Evolutionary conservation across 1,140 invertebrate genomes (phyloP).

Genomic region (Ladona fulva): DNA sequence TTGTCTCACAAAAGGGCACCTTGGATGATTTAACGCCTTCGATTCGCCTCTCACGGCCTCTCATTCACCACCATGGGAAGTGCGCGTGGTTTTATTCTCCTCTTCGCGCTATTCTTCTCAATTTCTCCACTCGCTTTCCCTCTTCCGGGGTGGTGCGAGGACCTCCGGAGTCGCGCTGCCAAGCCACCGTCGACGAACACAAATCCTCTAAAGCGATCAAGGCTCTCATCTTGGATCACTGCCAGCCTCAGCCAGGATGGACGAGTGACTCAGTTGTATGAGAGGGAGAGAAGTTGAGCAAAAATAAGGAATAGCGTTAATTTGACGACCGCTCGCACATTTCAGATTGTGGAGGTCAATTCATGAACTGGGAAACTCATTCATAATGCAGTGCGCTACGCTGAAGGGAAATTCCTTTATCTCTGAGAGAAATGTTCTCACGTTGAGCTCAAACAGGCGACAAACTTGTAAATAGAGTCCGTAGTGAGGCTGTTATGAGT

Average conservation of each 20-base stretch:
- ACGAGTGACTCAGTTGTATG: background rate
- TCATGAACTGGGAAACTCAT: too few species aligned
- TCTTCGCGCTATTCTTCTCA: background rate
- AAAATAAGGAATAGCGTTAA: too few species aligned
- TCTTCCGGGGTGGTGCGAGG: background rate
- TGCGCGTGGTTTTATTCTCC: background rate
- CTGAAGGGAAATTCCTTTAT: too few species aligned
- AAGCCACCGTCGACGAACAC: background rate
- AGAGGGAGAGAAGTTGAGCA: background rate
- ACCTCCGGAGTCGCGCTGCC: background rate
- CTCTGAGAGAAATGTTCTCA: too few species aligned
- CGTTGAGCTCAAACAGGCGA: too few species aligned
- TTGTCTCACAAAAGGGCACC: background rate
- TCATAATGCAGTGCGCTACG: too few species aligned
- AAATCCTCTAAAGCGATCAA: slow-evolving; percentile 5
- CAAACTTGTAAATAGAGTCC: too few species aligned
- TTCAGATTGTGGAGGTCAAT: too few species aligned
- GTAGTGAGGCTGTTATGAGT: too few species aligned
- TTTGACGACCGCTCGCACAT: too few species aligned
- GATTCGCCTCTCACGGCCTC: background rate
- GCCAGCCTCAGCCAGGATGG: background rate
- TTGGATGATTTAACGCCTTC: background rate
- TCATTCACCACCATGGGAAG: too few species aligned
- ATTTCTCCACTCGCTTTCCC: background rate
- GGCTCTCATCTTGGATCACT: background rate